Conservation (phyloP, 2,797 vertebrate genomes). For the Eupleurogrammus muticus region DNA sequence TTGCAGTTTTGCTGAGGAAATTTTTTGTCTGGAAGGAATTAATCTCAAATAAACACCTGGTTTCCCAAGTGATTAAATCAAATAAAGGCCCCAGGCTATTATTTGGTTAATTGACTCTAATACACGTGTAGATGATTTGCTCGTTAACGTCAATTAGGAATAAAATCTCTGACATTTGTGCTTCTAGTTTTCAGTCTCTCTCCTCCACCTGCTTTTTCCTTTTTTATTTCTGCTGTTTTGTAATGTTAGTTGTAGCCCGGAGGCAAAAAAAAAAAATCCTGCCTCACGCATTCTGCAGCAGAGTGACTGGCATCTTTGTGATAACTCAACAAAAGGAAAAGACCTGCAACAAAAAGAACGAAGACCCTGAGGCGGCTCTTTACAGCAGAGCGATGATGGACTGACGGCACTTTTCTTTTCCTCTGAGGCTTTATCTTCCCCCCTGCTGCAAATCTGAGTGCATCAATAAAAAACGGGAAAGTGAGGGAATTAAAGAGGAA, state of each 20-base stretch:
- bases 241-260: conserved; percentile 51
- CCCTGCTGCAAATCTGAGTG: background rate
- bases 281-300: conserved; percentile 34
- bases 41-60: too few relatives aligned
- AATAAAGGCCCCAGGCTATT: too few relatives aligned
- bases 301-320: conserved; percentile 63
- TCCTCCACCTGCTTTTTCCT: conserved; percentile 47
- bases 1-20: too few relatives aligned
- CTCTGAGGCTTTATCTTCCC: conserved; percentile 40
- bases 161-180: background rate
- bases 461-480: background rate
- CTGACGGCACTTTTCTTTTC: conserved; percentile 39
- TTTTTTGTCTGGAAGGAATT: too few relatives aligned
- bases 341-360: conserved; percentile 57
- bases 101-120: too few relatives aligned
- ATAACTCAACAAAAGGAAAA: conserved; percentile 57
- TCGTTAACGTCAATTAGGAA: background rate
- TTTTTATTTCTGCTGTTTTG: conserved; percentile 31
- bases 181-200: conserved; percentile 7
- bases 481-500: background rate
- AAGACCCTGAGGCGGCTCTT: conserved; percentile 64
- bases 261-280: conserved; percentile 38
- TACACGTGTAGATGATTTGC: background rate
- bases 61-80: too few relatives aligned
- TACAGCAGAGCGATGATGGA: conserved; percentile 45